Evolutionary conservation across 2,113 vertebrate genomes (phyloP).

Genomic region (Megaptera novaeangliae): DNA sequence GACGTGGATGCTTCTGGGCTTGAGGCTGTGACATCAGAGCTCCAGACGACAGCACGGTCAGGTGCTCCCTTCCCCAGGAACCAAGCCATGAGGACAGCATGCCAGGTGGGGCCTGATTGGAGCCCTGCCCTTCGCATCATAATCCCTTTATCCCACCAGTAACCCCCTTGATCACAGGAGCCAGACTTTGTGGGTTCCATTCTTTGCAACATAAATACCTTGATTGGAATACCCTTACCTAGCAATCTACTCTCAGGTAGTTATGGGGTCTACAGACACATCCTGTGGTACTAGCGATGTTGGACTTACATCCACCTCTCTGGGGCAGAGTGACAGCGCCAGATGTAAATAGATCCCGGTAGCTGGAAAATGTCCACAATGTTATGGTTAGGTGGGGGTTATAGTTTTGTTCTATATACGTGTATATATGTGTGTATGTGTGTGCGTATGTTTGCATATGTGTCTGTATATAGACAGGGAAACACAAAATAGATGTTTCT

Average conservation of each 20-base stretch:
- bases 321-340: neutral
- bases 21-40: neutral
- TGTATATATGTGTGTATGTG: neutral
- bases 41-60: neutral
- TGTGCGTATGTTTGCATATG: neutral
- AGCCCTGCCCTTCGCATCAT: neutral
- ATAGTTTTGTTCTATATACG: neutral
- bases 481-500: neutral
- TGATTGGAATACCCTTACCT: neutral
- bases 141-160: neutral
- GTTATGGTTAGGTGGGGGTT: no score
- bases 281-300: rapidly evolving
- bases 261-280: neutral
- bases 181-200: neutral
- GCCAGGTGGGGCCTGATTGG: neutral
- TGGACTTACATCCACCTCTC: neutral
- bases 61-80: no score
- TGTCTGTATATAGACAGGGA: no score
- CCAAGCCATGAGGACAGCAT: neutral
- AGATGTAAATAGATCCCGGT: neutral
- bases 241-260: neutral
- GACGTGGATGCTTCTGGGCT: neutral
- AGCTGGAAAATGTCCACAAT: neutral
- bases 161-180: neutral
- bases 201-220: neutral